Evolutionary conservation across 2,113 vertebrate genomes (phyloP).

Genomic region (Tachycineta bicolor): DNA sequence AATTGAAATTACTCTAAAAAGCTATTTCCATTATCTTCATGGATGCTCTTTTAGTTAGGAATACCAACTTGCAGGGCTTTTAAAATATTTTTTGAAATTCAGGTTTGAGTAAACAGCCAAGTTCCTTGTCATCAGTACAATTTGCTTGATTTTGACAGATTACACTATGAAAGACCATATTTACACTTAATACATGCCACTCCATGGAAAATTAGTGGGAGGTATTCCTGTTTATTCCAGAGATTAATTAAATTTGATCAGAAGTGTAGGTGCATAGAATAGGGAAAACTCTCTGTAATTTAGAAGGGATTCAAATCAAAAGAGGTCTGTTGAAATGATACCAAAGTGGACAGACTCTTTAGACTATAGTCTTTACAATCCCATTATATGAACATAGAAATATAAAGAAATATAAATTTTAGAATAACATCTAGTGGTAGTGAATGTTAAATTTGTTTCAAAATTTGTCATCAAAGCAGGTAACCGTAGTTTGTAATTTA

Average conservation of each 20-base stretch:
- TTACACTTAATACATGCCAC: background rate
- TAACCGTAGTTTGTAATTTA: background rate
- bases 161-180: background rate
- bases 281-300: background rate
- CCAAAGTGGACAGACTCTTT: background rate
- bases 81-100: background rate
- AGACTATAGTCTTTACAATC: background rate
- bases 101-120: background rate
- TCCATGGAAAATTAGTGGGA: background rate
- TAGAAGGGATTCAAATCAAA: background rate
- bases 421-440: background rate
- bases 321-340: background rate
- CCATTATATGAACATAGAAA: background rate
- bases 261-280: background rate
- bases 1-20: background rate
- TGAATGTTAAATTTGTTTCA: background rate
- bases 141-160: background rate
- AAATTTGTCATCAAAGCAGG: background rate
- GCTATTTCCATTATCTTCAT: background rate
- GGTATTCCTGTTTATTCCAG: background rate
- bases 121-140: background rate
- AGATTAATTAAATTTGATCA: background rate
- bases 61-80: background rate
- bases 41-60: background rate
- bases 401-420: background rate